Percentiles rank a stretch among this genome's conserved stretches.
phyloP scores from a whole-genome alignment of 2,888 invertebrate species.

The Lithophane socia region DNA sequence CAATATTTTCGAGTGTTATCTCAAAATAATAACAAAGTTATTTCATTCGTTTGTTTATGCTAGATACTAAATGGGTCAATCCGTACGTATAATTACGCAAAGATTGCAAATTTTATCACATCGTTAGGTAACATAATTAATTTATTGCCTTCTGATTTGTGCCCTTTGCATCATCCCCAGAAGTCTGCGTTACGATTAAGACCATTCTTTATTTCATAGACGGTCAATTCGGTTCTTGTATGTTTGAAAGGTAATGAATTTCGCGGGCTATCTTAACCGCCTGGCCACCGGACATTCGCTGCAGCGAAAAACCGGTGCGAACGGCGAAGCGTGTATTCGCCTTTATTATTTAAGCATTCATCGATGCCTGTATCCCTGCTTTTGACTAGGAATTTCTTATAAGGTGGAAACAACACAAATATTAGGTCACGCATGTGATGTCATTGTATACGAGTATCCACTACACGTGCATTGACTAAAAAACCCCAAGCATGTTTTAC shows the following conservation, averaged over 20 bases:
- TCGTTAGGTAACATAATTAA: conserved; percentile 23
- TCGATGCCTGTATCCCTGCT: too few species aligned
- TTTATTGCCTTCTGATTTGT: conserved; percentile 7
- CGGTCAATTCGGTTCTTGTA: not conserved
- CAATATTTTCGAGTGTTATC: conserved; percentile 46
- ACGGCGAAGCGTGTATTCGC: too few species aligned
- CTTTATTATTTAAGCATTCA: too few species aligned
- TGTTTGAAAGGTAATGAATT: not conserved
- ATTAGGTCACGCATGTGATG: conserved; percentile 8
- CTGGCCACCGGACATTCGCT: too few species aligned
- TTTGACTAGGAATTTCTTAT: too few species aligned
- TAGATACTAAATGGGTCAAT: conserved; percentile 38
- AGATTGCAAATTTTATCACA: conserved; percentile 36
- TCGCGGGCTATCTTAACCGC: not conserved
- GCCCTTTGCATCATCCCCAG: conserved; percentile 25
- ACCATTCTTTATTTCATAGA: not conserved
- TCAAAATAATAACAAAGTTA: conserved; percentile 39
- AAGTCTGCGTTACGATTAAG: not conserved
- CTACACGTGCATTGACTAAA: not conserved
- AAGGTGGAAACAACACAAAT: conserved; percentile 13
- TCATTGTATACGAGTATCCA: too few species aligned
- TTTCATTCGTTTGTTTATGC: conserved; percentile 42
- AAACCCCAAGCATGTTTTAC: conserved; percentile 19
- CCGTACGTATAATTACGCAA: conserved; percentile 13
- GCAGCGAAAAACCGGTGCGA: too few species aligned